Base-by-base conservation (phyloP, 2,888 invertebrate species). In the Lycophotia porphyrea region DNA sequence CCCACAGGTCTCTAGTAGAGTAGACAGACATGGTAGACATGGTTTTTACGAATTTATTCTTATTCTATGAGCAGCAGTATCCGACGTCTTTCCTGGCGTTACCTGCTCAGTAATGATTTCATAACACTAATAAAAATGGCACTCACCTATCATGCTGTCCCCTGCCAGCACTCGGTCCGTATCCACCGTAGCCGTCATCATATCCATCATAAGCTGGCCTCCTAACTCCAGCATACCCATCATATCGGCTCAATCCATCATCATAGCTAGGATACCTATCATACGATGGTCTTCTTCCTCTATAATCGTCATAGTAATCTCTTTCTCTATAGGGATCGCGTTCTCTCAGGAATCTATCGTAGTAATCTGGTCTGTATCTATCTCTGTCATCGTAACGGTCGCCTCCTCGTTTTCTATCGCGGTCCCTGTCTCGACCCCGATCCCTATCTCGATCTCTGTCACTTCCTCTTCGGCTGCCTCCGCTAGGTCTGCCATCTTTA, bases 61-160 rank as follows among this genome's bases (percentile, higher is more conserved):
- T 11, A 27, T 55, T 27, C 11, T 11, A 24, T 34, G 11, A 5
- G 24, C 34, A 60, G 5, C 13, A 36, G 7, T 24, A 36, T 24
- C 36, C 9, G 5, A 2, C 2, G 7, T 13, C 5, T 5, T 36
- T 61, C 24, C 8, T 61, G 39, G 24, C 13, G 5, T 36, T 61
- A 36, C 36, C 2, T 61, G 24, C 13, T 24, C 24, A 36, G 5
- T 36, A 36, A 24, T 8, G 24, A 31, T 18, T 61, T 61, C 27
- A n/a, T 44, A 21, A 27, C 52, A 31, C 9, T n/a, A 42, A 31
- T 31, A 36, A 39, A 34, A n/a, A 15, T 24, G 13, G 44, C 69
- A 78, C 93, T 93, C 71, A 96, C 96, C 96, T 96, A 74, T 97
- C 96, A 88, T 97, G 96, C 68, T 96, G 95, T 88, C 97, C 97